Base-by-base conservation (phyloP, 1,140 invertebrate genomes). In the Bicyclus anynana region DNA sequence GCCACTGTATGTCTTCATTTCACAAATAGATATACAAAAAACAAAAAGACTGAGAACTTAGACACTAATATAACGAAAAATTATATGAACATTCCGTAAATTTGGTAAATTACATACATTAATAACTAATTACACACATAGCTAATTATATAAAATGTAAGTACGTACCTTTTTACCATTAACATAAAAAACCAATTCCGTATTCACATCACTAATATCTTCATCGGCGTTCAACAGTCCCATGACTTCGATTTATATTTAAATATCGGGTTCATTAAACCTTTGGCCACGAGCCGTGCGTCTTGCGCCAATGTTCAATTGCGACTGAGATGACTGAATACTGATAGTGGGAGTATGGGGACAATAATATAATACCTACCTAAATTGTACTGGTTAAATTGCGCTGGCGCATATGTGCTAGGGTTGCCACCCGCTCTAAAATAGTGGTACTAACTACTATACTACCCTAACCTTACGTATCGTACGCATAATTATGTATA, bases 141-240 rank as follows among this genome's bases (percentile, higher is more conserved):
- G 27, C 20, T 38, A 40, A 46, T 9, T 21, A 33, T 46, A 35
- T 23, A 47, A 23, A 3, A n/a, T 29, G 16, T 26, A 27, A n/a
- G 14, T 44, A 60, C 58, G 42, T 65, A 87, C 81, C 79, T 84
- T 87, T 56, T 84, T 87, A 16, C 84, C 81, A 55, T 87, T 84
- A 2, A 87, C 81, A 59, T 73, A 84, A 55, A 87, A 87, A 47
- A 87, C 67, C 42, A 87, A 63, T 42, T 75, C 73, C 5, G 67
- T 74, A 49, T 55, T 52, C 42, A 79, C 58, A 21, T 77, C 72
- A 48, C 54, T 61, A 13, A 23, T 44, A 40, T 80, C 79, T 48
- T 82, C 80, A 16, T 84, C 82, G 0, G 62, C 62, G 53, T 84
- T 85, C 33, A 74, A 59, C 18, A 72, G 49, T 38, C 80, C 81